Evolutionary conservation across 2,113 vertebrate genomes (phyloP), one percentile per base, ranked within the genome.

Genomic region (Pongo pygmaeus): DNA sequence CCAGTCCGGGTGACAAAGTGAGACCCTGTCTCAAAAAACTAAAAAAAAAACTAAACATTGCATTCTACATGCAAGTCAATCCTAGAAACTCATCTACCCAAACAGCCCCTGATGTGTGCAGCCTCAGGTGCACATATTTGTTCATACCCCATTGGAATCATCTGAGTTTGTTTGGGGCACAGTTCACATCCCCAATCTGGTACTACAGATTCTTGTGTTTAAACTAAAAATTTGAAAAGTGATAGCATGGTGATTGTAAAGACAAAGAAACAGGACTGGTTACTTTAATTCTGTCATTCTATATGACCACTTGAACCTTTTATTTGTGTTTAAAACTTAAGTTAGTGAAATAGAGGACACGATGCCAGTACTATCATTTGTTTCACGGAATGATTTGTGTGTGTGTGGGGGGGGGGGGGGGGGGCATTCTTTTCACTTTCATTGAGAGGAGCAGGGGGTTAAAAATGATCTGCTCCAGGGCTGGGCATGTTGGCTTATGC

Each of bases 261-360:
- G 67, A 83, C 55, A 23, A 93, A 83, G 43, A 93, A 84, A 84
- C 18, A 95, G 74, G 94, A 91, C 22, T 48, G 23, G 25, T 70
- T 85, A 38, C 57, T 81, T 94, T 81, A 85, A 46, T 91, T 78
- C 70, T 80, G 1, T 78, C 74, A 80, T 59, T 50, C 59, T 74
- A 2, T 13, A 13, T 57, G 67, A 87, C 18, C 69, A 50, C 35
- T 90, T 67, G 20, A 67, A 87, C 2, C 50, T 91, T 91, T 59
- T 72, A 89, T 89, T 69, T 90, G 17, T 46, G 52, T 77, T 85
- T 93, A 91, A 91, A 79, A 69, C 48, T 72, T 81, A 74, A 91
- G 93, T 61, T 50, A 84, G 23, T 91, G 81, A 93, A 79, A 90
- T 6, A 23, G 9, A 57, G 38, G 59, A 27, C 40, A 88, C 17